Evolutionary conservation across 53 echinoderm and acorn worm genomes (phyloP).

Genomic region (Henricia sp.): DNA sequence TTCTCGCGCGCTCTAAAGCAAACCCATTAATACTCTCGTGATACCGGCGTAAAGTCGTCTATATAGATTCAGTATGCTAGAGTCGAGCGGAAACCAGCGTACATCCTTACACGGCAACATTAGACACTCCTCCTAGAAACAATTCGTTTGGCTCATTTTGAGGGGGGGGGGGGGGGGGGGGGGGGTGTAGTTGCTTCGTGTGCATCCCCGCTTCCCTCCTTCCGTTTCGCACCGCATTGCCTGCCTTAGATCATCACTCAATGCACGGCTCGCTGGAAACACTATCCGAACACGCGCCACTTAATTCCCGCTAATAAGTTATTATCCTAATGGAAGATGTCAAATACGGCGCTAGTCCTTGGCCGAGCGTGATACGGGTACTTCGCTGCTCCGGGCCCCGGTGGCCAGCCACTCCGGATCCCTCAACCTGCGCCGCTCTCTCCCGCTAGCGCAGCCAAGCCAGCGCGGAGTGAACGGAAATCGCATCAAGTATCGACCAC

Average conservation of each 20-base stretch:
- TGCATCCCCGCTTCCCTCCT: neutral
- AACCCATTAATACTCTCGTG: too few species aligned
- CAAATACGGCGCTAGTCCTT: slow-evolving; percentile 66
- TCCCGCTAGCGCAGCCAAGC: slow-evolving; percentile 35
- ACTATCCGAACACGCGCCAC: slow-evolving; percentile 73
- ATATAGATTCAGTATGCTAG: slow-evolving; percentile 2
- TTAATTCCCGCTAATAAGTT: slow-evolving; percentile 99
- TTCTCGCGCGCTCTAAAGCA: too few species aligned
- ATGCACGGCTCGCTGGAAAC: slow-evolving; percentile 56
- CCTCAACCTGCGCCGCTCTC: slow-evolving; percentile 11
- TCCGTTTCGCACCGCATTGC: neutral
- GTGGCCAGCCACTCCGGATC: slow-evolving; percentile 16
- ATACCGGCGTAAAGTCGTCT: too few species aligned
- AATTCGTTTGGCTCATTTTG: too few species aligned
- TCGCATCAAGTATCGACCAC: slow-evolving; percentile 77
- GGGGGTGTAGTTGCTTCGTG: too few species aligned
- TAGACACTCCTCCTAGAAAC: slow-evolving; percentile 50
- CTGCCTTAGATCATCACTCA: slow-evolving; percentile 39
- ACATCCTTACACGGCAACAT: slow-evolving; percentile 25
- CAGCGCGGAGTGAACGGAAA: slow-evolving; percentile 71
- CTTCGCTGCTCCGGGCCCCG: slow-evolving; percentile 49
- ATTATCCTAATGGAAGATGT: slow-evolving; percentile 95
- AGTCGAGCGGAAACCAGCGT: slow-evolving; percentile 18
- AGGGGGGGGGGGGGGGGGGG: too few species aligned
- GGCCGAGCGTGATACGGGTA: slow-evolving; percentile 48